phyloP scores from a whole-genome alignment of 2,797 vertebrate genomes.

The Scolopax bukidnonensis region DNA sequence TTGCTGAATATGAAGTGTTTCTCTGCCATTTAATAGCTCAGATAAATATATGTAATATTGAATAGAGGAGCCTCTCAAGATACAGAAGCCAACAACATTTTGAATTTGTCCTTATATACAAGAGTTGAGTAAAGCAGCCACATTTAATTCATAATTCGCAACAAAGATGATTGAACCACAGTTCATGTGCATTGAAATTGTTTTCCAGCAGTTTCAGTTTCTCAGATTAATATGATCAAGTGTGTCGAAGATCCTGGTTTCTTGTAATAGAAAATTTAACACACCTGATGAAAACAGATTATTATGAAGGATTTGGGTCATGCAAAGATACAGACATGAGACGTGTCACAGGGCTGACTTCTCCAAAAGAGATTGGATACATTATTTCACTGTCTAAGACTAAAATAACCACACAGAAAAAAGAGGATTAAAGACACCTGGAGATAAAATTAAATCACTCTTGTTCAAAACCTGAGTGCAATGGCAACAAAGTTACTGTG shows the following conservation, averaged over 20 bases:
- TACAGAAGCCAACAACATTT: background rate
- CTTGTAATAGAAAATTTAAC: background rate
- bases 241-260: background rate
- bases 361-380: background rate
- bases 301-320: constrained; percentile 16
- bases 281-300: background rate
- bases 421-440: background rate
- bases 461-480: background rate
- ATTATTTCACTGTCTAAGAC: background rate
- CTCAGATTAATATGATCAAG: background rate
- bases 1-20: background rate
- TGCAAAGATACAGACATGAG: background rate
- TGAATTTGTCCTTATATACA: background rate
- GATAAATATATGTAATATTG: background rate
- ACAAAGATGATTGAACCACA: background rate
- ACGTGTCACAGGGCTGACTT: background rate
- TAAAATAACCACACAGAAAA: background rate
- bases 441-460: background rate
- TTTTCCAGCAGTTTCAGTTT: background rate
- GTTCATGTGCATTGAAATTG: background rate
- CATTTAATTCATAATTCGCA: background rate
- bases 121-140: background rate
- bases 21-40: background rate
- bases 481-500: background rate
- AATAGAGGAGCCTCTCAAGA: background rate